Evolutionary conservation across 2,888 invertebrate genomes (phyloP), one percentile per base, ranked within the genome.

Genomic region (Polydrusus pterygomalis): DNA sequence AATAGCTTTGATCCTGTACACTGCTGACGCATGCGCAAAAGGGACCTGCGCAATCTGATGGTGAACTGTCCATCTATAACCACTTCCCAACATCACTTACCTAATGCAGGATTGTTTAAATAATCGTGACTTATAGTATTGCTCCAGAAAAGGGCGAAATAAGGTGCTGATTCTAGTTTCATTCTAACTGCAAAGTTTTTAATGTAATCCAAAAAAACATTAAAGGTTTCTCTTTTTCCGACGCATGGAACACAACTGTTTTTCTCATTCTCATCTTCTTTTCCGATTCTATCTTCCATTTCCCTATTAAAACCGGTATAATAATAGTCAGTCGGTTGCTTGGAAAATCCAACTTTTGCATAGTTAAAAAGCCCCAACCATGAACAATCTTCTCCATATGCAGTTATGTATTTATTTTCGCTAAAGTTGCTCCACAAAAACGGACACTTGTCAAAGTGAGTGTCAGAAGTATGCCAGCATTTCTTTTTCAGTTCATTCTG

Each of bases 61-160:
- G n/a, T n/a, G n/a, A n/a, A n/a, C n/a, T n/a, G n/a, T n/a, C n/a
- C n/a, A n/a, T n/a, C n/a, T n/a, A n/a, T n/a, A n/a, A n/a, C n/a
- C n/a, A n/a, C n/a, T n/a, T n/a, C n/a, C n/a, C n/a, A n/a, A n/a
- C n/a, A n/a, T 20, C 9, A 51, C 45, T 97, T 97, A 78, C 95
- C 94, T 25, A 92, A 85, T 82, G 91, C 90, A 0, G 96, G 94
- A 83, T 93, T 92, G 84, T 96, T 96, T 64, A 96, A 89, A 84
- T 91, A 92, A 84, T 97, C 97, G 85, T 97, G 97, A 3, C 95
- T 94, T 81, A 97, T 88, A 68, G 95, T 93, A 0, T 93, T 92
- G 76, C 94, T 91, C 95, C 97, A 97, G 83, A 95, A 93, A 81
- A 97, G 94, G 0, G 93, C 94, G 86, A 97, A 96, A 82, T 93